Base-by-base conservation (phyloP, 2,113 vertebrate genomes). In the Nymphicus hollandicus region DNA sequence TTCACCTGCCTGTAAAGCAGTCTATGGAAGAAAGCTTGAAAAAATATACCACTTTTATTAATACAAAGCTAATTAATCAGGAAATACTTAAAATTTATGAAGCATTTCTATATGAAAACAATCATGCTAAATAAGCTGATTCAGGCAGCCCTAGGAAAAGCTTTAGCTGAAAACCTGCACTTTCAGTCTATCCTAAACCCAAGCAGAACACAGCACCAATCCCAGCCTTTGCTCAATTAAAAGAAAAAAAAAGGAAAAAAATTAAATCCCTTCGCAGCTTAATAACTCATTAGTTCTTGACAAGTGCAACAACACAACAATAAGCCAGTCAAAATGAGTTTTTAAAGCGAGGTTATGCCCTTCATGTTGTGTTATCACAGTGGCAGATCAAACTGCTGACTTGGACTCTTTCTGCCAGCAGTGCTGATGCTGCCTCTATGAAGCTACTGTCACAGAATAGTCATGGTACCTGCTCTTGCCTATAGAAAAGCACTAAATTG, bases 401-500 rank as follows among this genome's bases (percentile, higher is more conserved):
- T 83, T 80, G 91, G 92, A 39, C 93, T 95, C 91, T 97, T 95
- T 97, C 91, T 97, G 91, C 93, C 63, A 96, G 84, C 56, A 94
- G 53, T 63, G 76, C 92, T 93, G 96, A 74, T 46, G 91, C 95
- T 73, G 97, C 95, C 96, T 95, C 91, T 93, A 78, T 35, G 95
- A 96, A 95, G 95, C 93, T 61, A 88, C 97, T 97, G 97, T 97
- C 97, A 96, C 86, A 1, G 77, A 92, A 90, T 86, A 95, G 97
- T 96, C 97, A 85, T 90, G 96, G 94, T 96, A 97, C 92, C 97
- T 96, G 97, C 77, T 52, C 60, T 83, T 91, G 77, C 97, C 97
- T 89, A 94, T 95, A 95, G 94, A 96, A 96, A 96, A 83, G 93
- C 91, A 85, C 77, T 86, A 95, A 98, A 98, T 97, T 98, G 98